phyloP scores from a whole-genome alignment of 2,113 vertebrate genomes.

The Orientallactaga bullata region DNA sequence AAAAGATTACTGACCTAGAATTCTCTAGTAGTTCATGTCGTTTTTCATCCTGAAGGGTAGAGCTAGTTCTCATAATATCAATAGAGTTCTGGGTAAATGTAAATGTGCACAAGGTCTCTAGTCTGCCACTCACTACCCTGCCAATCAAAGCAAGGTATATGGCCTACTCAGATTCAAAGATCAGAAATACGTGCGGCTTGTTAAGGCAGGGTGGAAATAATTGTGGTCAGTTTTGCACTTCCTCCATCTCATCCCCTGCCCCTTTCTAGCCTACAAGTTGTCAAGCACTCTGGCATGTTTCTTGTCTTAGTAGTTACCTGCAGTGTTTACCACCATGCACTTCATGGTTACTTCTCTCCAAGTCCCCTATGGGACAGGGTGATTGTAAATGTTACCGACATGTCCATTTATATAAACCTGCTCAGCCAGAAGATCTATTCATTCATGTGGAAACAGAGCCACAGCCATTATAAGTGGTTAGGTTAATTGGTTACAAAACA shows the following conservation, averaged over 20 bases:
- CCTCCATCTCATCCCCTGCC: background rate
- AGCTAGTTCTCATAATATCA: background rate
- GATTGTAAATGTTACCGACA: conserved; percentile 26
- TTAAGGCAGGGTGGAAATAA: background rate
- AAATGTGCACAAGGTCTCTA: background rate
- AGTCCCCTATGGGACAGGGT: background rate
- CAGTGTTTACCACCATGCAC: background rate
- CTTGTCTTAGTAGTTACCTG: background rate
- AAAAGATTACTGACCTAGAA: background rate
- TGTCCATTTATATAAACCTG: conserved; percentile 51
- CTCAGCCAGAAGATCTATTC: conserved; percentile 41
- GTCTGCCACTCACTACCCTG: background rate
- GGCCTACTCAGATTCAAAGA: background rate
- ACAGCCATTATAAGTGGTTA: conserved; percentile 7
- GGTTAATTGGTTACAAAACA: conserved; percentile 54
- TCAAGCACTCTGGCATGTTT: background rate
- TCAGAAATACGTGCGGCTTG: background rate
- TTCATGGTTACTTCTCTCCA: background rate
- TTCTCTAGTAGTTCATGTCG: background rate
- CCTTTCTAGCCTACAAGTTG: conserved; percentile 7
- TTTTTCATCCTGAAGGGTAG: background rate
- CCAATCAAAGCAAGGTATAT: background rate
- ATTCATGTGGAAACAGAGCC: conserved; percentile 49
- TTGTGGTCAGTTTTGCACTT: background rate
- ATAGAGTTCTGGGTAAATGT: background rate